Percentiles rank a stretch among this genome's conserved stretches.
phyloP scores from a whole-genome alignment of 2,888 invertebrate species.

The Dioctria linearis region DNA sequence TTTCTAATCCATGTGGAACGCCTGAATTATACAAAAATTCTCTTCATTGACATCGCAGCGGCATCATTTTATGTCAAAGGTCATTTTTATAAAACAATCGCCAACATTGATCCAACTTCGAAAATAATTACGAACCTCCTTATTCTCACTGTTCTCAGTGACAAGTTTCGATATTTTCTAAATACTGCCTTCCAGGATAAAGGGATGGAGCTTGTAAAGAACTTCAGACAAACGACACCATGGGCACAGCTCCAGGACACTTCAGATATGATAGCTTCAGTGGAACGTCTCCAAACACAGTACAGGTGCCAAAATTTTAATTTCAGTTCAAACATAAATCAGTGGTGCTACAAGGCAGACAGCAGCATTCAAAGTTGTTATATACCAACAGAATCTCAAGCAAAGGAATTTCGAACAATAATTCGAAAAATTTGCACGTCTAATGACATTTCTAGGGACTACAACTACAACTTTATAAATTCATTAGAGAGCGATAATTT shows the following conservation, averaged over 20 bases:
- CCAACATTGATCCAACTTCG: slow-evolving; percentile 63
- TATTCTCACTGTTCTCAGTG: slow-evolving; percentile 70
- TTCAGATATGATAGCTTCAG: slow-evolving; percentile 2
- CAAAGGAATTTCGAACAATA: neutral
- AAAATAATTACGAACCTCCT: slow-evolving; percentile 67
- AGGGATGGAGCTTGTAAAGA: slow-evolving; percentile 63
- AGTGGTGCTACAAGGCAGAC: slow-evolving; percentile 15
- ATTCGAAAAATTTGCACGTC: slow-evolving; percentile 15
- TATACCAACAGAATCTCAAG: neutral
- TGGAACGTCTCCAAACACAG: slow-evolving; percentile 13
- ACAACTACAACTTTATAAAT: neutral
- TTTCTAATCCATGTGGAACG: neutral
- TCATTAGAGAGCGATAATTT: neutral
- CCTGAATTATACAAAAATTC: slow-evolving; percentile 65
- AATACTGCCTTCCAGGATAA: slow-evolving; percentile 32
- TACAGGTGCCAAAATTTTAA: slow-evolving; percentile 31
- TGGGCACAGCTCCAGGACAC: slow-evolving; percentile 29
- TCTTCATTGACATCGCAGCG: slow-evolving; percentile 70
- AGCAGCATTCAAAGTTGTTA: slow-evolving; percentile 17
- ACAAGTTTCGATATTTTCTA: slow-evolving; percentile 68
- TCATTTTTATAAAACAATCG: slow-evolving; percentile 68
- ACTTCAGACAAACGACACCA: slow-evolving; percentile 64
- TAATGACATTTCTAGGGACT: neutral
- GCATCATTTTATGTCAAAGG: slow-evolving; percentile 69
- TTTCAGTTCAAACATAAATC: neutral